These are phyloP conservation scores for Cyrtorhinus lividipennis DNA, from an alignment of 1,140 invertebrate genomes.

Conservation along the genomic window DNA sequence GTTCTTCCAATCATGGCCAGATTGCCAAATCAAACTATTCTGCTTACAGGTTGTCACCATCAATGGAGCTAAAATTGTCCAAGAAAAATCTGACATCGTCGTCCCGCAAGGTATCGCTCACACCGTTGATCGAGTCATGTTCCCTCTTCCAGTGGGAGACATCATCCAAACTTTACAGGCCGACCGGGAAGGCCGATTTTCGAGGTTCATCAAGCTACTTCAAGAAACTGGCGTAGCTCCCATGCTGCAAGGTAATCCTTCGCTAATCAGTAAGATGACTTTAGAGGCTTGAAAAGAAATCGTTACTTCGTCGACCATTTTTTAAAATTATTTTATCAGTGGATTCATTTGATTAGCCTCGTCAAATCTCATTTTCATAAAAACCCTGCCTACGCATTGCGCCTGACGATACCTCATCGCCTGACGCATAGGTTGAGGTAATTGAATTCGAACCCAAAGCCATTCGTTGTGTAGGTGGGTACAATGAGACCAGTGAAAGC, in stretches of 20 bases:
- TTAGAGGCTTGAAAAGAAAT: background rate
- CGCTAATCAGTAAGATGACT: background rate
- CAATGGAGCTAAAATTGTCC: constrained; percentile 60
- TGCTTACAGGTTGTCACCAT: constrained; percentile 67
- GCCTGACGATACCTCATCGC: too few relatives aligned
- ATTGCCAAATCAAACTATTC: background rate
- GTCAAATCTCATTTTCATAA: too few relatives aligned
- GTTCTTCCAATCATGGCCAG: too few relatives aligned
- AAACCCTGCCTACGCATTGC: too few relatives aligned
- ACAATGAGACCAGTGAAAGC: background rate
- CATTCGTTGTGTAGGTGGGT: too few relatives aligned
- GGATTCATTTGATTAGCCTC: too few relatives aligned
- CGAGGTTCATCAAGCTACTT: constrained; percentile 58
- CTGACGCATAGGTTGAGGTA: too few relatives aligned
- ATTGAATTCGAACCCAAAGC: too few relatives aligned
- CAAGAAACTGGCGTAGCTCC: constrained; percentile 56
- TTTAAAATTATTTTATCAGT: too few relatives aligned
- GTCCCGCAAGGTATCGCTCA: constrained; percentile 74
- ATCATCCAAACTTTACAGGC: constrained; percentile 64
- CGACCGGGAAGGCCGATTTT: constrained; percentile 61
- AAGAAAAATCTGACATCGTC: constrained; percentile 64
- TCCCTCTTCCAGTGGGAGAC: constrained; percentile 69
- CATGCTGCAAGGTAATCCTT: constrained; percentile 44
- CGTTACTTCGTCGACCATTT: too few relatives aligned
- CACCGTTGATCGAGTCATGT: constrained; percentile 73